Conservation (phyloP, 2,113 vertebrate species). For the cattle (Bos taurus) region ARS-UCD2.0 NC_037330.1:2641001-2641500, state of each 20-base stretch:
- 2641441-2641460: background rate
- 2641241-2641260: background rate
- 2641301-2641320: background rate
- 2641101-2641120: background rate
- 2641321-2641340: background rate
- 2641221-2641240: background rate
- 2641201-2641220: background rate
- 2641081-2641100: background rate
- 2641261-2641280: background rate
- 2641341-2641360: background rate
- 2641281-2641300: background rate
- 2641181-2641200: background rate
- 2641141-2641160: background rate
- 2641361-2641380: background rate
- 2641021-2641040: accelerated
- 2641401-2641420: background rate
- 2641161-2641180: background rate
- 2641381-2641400: background rate
- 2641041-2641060: background rate
- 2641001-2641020: background rate
- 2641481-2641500: background rate
- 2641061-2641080: background rate
- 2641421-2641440: background rate
- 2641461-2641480: background rate
- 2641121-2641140: background rate